Evolutionary conservation across 2,888 invertebrate genomes (phyloP).

Genomic region (Venusia cambrica): DNA sequence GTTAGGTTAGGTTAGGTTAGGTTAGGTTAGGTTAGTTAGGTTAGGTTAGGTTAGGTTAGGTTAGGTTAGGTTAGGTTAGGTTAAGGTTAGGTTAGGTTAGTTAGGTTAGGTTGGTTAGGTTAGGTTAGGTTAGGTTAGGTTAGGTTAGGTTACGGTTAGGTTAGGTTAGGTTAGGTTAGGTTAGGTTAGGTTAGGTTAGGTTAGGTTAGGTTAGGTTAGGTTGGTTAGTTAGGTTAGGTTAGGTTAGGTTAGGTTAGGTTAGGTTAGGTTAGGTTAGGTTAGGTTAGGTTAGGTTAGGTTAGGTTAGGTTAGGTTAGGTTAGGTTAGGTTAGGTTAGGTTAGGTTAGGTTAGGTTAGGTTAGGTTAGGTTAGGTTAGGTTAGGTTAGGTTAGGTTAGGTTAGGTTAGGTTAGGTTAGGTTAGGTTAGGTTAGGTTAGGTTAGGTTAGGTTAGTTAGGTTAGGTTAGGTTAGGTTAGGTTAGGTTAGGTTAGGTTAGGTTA

Average conservation of each 20-base stretch:
- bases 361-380: slow-evolving; percentile 29
- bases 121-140: slow-evolving; percentile 5
- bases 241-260: slow-evolving; percentile 18
- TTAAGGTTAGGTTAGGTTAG: slow-evolving; percentile 6
- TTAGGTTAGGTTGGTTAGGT: slow-evolving; percentile 7
- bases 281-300: slow-evolving; percentile 21
- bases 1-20: slow-evolving; percentile 20
- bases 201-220: slow-evolving; percentile 18
- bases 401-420: slow-evolving; percentile 29
- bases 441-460: slow-evolving; percentile 32
- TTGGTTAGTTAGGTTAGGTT: slow-evolving; percentile 17
- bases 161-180: slow-evolving; percentile 13
- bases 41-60: slow-evolving; percentile 16
- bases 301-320: slow-evolving; percentile 21
- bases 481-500: slow-evolving; percentile 29
- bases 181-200: slow-evolving; percentile 18
- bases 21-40: slow-evolving; percentile 19
- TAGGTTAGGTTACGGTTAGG: slow-evolving; percentile 10
- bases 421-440: slow-evolving; percentile 31
- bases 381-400: slow-evolving; percentile 30
- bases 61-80: slow-evolving; percentile 3
- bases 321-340: slow-evolving; percentile 17
- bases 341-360: slow-evolving; percentile 23
- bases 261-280: slow-evolving; percentile 20
- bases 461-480: slow-evolving; percentile 31